These are phyloP conservation scores for Lepisosteus oculatus DNA, from an alignment of 2,113 vertebrate genomes.

Conservation along the genomic window DNA sequence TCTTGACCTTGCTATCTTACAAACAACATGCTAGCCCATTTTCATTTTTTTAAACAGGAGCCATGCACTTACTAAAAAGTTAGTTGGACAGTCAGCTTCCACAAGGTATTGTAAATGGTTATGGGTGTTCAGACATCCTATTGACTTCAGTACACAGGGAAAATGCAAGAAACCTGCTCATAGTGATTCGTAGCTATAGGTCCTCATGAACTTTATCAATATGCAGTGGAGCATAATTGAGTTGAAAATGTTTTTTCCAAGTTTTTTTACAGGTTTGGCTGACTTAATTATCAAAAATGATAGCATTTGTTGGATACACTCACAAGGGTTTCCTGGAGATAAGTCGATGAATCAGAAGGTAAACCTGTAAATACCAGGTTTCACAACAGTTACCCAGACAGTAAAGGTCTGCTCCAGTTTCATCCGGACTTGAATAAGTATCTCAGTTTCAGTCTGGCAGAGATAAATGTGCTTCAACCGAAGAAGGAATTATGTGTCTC, in stretches of 20 bases:
- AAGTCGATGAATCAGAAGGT: not conserved
- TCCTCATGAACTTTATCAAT: too few species aligned
- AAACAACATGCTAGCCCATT: too few species aligned
- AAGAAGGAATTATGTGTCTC: not conserved
- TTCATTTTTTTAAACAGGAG: too few species aligned
- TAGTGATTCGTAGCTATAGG: too few species aligned
- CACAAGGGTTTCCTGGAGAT: not conserved
- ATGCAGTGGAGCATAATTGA: not conserved
- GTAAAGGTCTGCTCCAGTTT: not conserved
- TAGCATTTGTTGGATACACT: not conserved
- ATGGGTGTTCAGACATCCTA: too few species aligned
- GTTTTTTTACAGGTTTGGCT: not conserved
- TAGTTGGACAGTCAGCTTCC: too few species aligned
- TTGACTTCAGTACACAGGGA: too few species aligned
- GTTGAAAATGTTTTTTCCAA: not conserved
- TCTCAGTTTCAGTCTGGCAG: not conserved
- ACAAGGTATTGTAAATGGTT: too few species aligned
- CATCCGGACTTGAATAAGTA: not conserved
- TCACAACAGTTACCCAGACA: not conserved
- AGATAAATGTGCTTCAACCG: not conserved
- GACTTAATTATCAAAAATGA: not conserved
- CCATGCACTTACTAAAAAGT: too few species aligned
- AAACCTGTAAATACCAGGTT: not conserved
- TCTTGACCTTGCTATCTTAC: too few species aligned
- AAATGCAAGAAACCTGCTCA: too few species aligned